Conservation (phyloP, 2,797 vertebrate species). For the Gambelia wislizenii region DNA sequence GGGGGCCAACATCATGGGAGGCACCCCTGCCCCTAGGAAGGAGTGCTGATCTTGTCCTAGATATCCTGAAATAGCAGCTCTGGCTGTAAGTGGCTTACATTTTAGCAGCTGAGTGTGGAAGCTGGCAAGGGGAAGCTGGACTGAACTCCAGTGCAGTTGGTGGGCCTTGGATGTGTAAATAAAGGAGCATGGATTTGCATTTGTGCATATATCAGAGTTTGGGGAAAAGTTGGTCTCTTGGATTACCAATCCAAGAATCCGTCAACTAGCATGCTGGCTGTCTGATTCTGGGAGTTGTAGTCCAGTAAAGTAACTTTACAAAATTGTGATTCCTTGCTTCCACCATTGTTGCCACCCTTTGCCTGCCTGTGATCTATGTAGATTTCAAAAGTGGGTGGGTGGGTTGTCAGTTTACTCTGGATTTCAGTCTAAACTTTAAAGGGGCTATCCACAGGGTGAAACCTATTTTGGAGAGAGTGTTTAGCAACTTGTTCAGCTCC, state of each 20-base stretch:
- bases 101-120: conserved; percentile 13
- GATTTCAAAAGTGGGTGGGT: not conserved
- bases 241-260: not conserved
- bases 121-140: not conserved
- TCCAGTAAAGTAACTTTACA: too few relatives aligned
- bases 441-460: too few relatives aligned
- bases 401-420: too few relatives aligned
- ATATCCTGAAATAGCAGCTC: conserved; percentile 26
- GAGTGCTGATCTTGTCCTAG: conserved; percentile 1
- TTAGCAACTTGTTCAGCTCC: too few relatives aligned
- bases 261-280: not conserved
- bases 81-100: conserved; percentile 13
- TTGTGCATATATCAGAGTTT: not conserved
- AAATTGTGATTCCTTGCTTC: not conserved
- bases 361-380: not conserved
- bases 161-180: not conserved
- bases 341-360: too few relatives aligned
- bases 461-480: too few relatives aligned
- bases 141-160: not conserved
- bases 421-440: too few relatives aligned
- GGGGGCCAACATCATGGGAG: not conserved
- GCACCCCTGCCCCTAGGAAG: not conserved
- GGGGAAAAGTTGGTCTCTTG: not conserved
- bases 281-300: too few relatives aligned
- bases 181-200: not conserved